Evolutionary conservation across 2,797 vertebrate genomes (phyloP).

Genomic region (Periophthalmus magnuspinnatus): DNA sequence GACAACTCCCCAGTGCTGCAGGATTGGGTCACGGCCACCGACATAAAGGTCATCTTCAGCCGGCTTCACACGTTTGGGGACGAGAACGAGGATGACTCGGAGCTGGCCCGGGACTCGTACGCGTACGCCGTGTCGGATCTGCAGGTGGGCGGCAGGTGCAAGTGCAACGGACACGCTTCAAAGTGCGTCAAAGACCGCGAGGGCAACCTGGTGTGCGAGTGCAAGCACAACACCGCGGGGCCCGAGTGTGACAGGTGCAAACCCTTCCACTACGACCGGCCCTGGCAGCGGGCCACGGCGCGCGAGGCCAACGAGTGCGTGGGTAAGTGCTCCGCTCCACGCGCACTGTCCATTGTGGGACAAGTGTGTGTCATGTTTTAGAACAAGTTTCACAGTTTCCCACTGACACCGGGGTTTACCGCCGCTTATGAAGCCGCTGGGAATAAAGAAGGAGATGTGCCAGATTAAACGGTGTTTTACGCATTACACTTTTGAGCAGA

Average conservation of each 20-base stretch:
- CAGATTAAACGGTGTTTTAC: neutral
- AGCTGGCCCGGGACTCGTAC: constrained; percentile 95
- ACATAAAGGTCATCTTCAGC: constrained; percentile 95
- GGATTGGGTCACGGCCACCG: constrained; percentile 99
- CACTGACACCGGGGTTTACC: neutral
- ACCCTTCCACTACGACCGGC: constrained; percentile 97
- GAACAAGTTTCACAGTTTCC: neutral
- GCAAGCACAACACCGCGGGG: constrained; percentile 96
- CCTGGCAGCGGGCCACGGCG: constrained; percentile 97
- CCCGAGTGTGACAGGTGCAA: constrained; percentile 99
- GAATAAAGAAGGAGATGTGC: neutral
- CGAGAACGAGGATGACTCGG: constrained; percentile 97
- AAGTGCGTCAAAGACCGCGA: constrained; percentile 92
- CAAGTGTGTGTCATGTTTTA: neutral
- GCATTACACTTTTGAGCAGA: neutral
- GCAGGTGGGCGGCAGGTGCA: constrained; percentile 97
- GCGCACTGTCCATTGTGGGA: neutral
- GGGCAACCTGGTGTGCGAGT: constrained; percentile 93
- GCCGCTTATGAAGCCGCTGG: neutral
- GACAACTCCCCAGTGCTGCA: constrained; percentile 98
- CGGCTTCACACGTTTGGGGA: constrained; percentile 96
- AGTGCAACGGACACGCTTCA: constrained; percentile 97
- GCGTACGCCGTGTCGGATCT: constrained; percentile 97
- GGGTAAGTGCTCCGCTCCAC: constrained; percentile 79
- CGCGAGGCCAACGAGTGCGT: constrained; percentile 98